phyloP scores from a whole-genome alignment of 2,797 vertebrate species.

The Melanogrammus aeglefinus region DNA sequence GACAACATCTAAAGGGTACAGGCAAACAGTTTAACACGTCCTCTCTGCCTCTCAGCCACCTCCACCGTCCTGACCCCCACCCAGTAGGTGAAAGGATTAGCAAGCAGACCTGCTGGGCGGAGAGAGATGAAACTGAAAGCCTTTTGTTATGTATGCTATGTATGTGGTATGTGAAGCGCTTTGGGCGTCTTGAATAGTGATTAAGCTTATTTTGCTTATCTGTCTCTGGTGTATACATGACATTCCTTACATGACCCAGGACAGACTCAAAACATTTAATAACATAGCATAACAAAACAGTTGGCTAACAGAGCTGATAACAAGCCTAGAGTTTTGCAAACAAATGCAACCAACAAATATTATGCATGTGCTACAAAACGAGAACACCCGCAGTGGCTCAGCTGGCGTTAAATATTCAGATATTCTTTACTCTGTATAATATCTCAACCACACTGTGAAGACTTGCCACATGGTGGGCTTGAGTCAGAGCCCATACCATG shows the following conservation, averaged over 20 bases:
- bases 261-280: neutral
- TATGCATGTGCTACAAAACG: neutral
- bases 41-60: neutral
- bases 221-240: neutral
- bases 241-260: neutral
- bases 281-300: neutral
- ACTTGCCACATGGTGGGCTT: neutral
- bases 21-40: neutral
- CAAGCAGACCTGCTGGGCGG: neutral
- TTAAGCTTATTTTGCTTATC: neutral
- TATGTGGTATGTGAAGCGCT: too few relatives aligned
- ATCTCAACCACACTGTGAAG: neutral
- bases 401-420: neutral
- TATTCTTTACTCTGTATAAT: neutral
- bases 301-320: neutral
- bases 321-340: neutral
- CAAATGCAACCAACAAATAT: neutral
- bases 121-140: neutral
- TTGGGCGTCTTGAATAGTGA: neutral
- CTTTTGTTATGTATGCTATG: neutral
- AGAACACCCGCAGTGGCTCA: neutral
- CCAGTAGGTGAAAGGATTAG: neutral
- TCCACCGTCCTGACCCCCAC: neutral
- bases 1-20: neutral
- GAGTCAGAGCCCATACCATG: neutral